Evolutionary conservation across 2,888 invertebrate genomes (phyloP).

Genomic region (Caenorhabditis sp.): DNA sequence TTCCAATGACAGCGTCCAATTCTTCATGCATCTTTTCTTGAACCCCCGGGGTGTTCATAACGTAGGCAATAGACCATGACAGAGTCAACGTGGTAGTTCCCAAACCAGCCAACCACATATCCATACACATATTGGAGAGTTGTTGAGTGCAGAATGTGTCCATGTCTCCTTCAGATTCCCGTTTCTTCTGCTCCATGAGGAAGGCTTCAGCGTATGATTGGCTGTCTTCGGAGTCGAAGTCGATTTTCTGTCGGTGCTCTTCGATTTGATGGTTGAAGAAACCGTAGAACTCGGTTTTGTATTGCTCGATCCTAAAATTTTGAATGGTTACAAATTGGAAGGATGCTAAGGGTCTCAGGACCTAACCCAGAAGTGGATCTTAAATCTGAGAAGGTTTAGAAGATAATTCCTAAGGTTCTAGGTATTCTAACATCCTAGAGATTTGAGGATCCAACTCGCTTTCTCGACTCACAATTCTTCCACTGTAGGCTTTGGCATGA

Average conservation of each 20-base stretch:
- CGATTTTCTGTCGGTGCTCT: conserved; percentile 55
- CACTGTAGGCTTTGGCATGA: conserved; percentile 32
- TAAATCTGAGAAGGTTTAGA: too few species aligned
- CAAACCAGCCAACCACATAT: conserved; percentile 60
- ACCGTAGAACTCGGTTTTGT: conserved; percentile 20
- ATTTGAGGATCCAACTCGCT: neutral
- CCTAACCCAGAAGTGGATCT: too few species aligned
- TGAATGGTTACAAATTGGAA: too few species aligned
- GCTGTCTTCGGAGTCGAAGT: conserved; percentile 56
- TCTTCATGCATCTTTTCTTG: conserved; percentile 72
- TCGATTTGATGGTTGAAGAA: conserved; percentile 64
- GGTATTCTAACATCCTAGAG: too few species aligned
- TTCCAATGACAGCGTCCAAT: conserved; percentile 69
- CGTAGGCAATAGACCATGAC: conserved; percentile 51
- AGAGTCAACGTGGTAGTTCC: conserved; percentile 49
- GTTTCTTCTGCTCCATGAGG: conserved; percentile 60
- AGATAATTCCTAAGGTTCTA: too few species aligned
- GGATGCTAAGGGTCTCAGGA: too few species aligned
- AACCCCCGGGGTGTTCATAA: conserved; percentile 51
- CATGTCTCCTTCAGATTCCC: conserved; percentile 46
- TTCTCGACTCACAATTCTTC: conserved; percentile 32
- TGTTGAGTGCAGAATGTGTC: conserved; percentile 49
- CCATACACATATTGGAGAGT: conserved; percentile 50
- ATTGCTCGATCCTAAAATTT: conserved; percentile 32
- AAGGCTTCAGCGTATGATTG: conserved; percentile 65